Percentiles rank a stretch among this genome's conserved stretches.
Evolutionary conservation across 2,113 vertebrate species (phyloP).

Genomic region (Actenoides lindsayi): DNA sequence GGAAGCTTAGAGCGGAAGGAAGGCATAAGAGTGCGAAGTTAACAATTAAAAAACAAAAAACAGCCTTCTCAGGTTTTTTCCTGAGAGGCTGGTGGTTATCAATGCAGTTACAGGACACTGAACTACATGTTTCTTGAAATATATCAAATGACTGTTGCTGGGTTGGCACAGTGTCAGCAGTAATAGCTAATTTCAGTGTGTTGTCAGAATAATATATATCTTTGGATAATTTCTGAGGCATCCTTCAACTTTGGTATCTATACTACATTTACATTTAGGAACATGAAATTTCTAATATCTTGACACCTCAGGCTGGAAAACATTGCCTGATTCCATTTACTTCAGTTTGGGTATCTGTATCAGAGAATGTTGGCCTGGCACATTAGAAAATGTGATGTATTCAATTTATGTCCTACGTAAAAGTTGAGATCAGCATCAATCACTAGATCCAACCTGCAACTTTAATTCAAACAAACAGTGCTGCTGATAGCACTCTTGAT

Average conservation of each 20-base stretch:
- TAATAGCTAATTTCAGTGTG: not conserved
- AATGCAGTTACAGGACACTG: slow-evolving; percentile 6
- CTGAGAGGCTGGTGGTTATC: not conserved
- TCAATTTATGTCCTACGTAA: slow-evolving; percentile 9
- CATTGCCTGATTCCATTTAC: not conserved
- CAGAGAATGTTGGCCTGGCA: not conserved
- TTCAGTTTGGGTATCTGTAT: not conserved
- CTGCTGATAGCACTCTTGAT: not conserved
- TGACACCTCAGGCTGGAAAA: not conserved
- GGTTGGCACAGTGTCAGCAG: not conserved
- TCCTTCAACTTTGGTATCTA: not conserved
- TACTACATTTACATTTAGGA: not conserved
- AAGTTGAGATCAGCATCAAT: not conserved
- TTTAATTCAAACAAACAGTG: not conserved
- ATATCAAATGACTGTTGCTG: not conserved
- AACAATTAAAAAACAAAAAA: slow-evolving; percentile 3
- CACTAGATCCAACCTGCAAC: slow-evolving; percentile 2
- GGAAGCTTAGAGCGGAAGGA: slow-evolving; percentile 70
- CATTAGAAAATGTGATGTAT: not conserved
- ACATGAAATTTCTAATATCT: not conserved
- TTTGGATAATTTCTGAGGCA: not conserved
- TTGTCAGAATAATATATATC: not conserved
- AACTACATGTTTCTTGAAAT: slow-evolving; percentile 13
- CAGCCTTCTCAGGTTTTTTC: slow-evolving; percentile 7
- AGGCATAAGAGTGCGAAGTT: slow-evolving; percentile 12